Conservation (phyloP, 2,113 vertebrate species). For the Bujurquina vittata region DNA sequence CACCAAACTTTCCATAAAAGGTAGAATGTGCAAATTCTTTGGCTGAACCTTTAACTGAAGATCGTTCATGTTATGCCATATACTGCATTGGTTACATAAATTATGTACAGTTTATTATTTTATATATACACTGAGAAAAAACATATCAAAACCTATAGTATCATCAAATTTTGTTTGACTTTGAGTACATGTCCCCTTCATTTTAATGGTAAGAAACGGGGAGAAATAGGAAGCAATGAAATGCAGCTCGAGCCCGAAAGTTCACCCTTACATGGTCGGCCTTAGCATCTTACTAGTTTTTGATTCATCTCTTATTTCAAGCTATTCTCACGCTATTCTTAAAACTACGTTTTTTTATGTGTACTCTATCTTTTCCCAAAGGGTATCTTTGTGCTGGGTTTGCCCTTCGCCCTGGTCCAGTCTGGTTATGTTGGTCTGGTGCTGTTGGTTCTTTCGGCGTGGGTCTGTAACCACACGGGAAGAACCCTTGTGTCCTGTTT, state of each 20-base stretch:
- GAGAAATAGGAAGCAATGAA: not conserved
- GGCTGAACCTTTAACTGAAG: not conserved
- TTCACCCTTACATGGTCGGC: not conserved
- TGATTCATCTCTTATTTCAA: not conserved
- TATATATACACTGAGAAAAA: not conserved
- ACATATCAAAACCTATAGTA: not conserved
- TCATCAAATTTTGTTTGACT: not conserved
- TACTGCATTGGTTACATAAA: not conserved
- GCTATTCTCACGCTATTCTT: not conserved
- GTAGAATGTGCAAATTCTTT: not conserved
- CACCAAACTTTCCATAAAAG: too few relatives aligned
- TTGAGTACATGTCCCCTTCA: not conserved
- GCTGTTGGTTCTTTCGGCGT: constrained; percentile 79
- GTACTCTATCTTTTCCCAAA: constrained; percentile 38
- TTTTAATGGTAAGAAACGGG: too few relatives aligned
- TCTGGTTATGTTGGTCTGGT: constrained; percentile 82
- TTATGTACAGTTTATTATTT: not conserved
- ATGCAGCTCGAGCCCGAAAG: not conserved
- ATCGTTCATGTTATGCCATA: not conserved
- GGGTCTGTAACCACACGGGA: constrained; percentile 83
- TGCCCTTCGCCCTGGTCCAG: constrained; percentile 81
- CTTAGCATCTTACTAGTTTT: too few relatives aligned
- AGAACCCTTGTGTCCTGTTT: constrained; percentile 83
- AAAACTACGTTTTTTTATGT: not conserved
- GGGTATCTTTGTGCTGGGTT: constrained; percentile 85